Evolutionary conservation across 2,888 invertebrate genomes (phyloP), one percentile per base, ranked within the genome.

Genomic region (Cephonodes hylas): DNA sequence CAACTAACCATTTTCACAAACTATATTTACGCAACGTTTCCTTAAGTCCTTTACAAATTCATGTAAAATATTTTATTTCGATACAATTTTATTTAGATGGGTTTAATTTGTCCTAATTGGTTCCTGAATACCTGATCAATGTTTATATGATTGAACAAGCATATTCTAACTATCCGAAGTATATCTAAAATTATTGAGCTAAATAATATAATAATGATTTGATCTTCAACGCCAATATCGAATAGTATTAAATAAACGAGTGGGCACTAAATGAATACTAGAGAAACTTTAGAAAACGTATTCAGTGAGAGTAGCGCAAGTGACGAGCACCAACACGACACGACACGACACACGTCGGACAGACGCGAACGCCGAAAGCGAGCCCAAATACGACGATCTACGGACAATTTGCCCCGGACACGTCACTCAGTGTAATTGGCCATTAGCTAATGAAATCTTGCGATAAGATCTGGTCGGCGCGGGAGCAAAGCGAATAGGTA

Each of bases 381-480:
- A 66, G 58, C 68, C 72, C 70, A 74, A 73, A 77, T 68, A 70
- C 66, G 71, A 65, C 63, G 64, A 66, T 57, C 64, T 61, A 57
- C 57, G 58, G 44, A 70, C 74, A 80, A 85, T 85, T 84, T 85
- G 88, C 85, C 85, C 88, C 88, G 90, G 89, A 90, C 88, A 83
- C 85, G 90, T 91, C 91, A 81, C 79, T 91, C 90, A 83, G 73
- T 72, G 86, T 89, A 91, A 91, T 90, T 90, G 88, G 86, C 86
- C 79, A 87, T 87, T 86, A 86, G 79, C 85, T 72, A 74, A 83
- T 82, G 81, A 81, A 79, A 79, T 79, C 71, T 68, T 68, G 66
- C 77, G 86, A 85, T 84, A 81, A 76, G 73, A 85, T 85, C 84
- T 76, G 67, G 78, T 71, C 86, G 84, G 85, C 82, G 73, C 73